Evolutionary conservation across 2,113 vertebrate species (phyloP), one percentile per base, ranked within the genome.

Genomic region (Malurus elegans): DNA sequence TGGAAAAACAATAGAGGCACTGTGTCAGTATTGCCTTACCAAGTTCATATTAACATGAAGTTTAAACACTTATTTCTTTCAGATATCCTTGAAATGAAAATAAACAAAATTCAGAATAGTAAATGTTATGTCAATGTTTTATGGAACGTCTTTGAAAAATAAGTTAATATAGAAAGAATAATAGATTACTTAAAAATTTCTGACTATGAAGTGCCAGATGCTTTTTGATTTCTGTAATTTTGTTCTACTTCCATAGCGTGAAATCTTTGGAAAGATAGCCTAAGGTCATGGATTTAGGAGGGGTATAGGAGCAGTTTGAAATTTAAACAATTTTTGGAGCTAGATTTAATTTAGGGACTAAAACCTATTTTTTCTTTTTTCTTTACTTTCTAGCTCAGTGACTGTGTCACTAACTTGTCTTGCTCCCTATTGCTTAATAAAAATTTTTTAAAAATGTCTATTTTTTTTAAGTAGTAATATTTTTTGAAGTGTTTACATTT

Each of bases 111-210:
- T 12, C 28, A 70, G 21, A 93, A 66, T 88, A 34, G 29, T 73
- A 83, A 88, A 73, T 78, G 24, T 1, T 88, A 29, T 54, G 75
- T 80, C 17, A 80, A 66, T 62, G 12, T 62, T 54, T 88, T 82
- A 74, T 36, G 54, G 25, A 45, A 86, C 0, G 0, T 62, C 51
- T 73, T 70, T 86, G 51, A 66, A 90, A 88, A 94, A 78, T 50
- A 76, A 94, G 45, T 88, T 88, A 64, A 61, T 86, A 54, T 7
- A 78, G 83, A 80, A 88, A 65, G 25, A 86, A 70, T 83, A 91
- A 73, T 7, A 85, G 53, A 82, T 44, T 79, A 31, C 12, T 54
- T 90, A 36, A 88, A 90, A 67, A n/a, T 31, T 75, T 79, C 20
- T 38, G 20, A 23, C 45, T 67, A 12, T 70, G 70, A 90, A 70